Base-by-base conservation (phyloP, 2,797 vertebrate genomes). In the Neosilurus hyrtlii region DNA sequence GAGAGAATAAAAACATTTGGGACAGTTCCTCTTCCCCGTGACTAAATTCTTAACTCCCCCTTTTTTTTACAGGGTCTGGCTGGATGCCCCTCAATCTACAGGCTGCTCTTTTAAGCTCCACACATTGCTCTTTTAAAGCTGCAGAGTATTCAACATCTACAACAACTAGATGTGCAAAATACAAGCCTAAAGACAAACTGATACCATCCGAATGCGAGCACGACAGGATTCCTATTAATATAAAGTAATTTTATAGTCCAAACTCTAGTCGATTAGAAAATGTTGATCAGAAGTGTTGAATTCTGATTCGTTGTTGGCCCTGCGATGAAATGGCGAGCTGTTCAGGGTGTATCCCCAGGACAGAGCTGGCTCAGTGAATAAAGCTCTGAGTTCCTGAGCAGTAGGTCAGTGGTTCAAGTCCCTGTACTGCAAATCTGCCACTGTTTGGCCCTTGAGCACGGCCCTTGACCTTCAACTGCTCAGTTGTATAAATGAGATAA, bases 21-120 rank as follows among this genome's bases (percentile, higher is more conserved):
- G 79, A 83, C 59, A 68, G 73, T 83, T 74, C 81, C 43, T 82
- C 86, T 78, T 86, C 65, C 66, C 87, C 80, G 81, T 91, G 84
- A 91, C 88, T 89, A 90, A 91, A 88, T 83, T 87, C 82, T 86
- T 80, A 86, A 89, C 76, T 80, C 61, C 78, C n/a, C 63, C 52
- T 75, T 75, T 75, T 75, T 62, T 43, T 57, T 63, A 61, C 43
- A 80, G 65, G 70, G 57, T 75, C 24, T 81, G 73, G 51, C 82
- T 61, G 14, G 71, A 61, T 73, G 82, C 81, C 70, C 77, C 79
- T 65, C 63, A 30, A 16, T 72, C 62, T 67, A 70, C 57, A 63
- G 68, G 78, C 79, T 85, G 67, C 63, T 81, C 73, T 54, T 81
- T 82, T 83, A 72, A 37, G 59, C 37, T 52, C 24, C 76, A 52